Evolutionary conservation across 2,888 invertebrate genomes (phyloP).

Genomic region (Rhamphomyia laevipes): DNA sequence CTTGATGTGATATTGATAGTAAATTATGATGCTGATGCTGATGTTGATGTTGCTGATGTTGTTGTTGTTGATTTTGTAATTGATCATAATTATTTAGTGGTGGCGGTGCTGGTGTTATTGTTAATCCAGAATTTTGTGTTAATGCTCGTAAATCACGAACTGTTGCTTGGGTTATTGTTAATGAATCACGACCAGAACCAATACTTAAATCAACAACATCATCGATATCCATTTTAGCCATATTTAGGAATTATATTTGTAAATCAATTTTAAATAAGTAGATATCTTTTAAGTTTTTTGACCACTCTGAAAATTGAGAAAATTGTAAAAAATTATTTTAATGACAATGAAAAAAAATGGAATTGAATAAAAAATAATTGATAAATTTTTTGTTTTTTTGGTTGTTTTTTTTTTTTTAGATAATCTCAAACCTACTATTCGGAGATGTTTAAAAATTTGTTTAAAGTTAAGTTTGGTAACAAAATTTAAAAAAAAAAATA

Average conservation of each 20-base stretch:
- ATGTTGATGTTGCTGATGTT: slow-evolving; percentile 17
- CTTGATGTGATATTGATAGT: background rate
- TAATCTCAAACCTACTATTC: too few species aligned
- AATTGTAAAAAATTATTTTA: too few species aligned
- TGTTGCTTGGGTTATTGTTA: slow-evolving; percentile 34
- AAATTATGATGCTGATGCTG: slow-evolving; percentile 33
- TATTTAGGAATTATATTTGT: slow-evolving; percentile 8
- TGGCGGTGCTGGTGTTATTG: slow-evolving; percentile 51
- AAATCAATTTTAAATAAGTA: slow-evolving; percentile 17
- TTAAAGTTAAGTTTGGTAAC: too few species aligned
- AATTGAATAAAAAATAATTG: too few species aligned
- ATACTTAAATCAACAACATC: slow-evolving; percentile 84
- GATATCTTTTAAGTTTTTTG: slow-evolving; percentile 1
- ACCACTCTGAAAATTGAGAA: slow-evolving; percentile 21
- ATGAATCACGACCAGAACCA: slow-evolving; percentile 35
- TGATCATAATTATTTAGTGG: slow-evolving; percentile 25
- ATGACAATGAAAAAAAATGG: slow-evolving; percentile 8
- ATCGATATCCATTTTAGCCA: slow-evolving; percentile 76
- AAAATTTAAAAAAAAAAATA: too few species aligned
- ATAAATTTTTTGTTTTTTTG: too few species aligned
- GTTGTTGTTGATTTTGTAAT: slow-evolving; percentile 12
- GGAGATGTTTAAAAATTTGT: too few species aligned
- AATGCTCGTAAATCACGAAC: slow-evolving; percentile 45
- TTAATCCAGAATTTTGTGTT: slow-evolving; percentile 48
- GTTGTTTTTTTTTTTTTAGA: too few species aligned